phyloP scores from a whole-genome alignment of 1,140 invertebrate species.

The Drosophila varians region DNA sequence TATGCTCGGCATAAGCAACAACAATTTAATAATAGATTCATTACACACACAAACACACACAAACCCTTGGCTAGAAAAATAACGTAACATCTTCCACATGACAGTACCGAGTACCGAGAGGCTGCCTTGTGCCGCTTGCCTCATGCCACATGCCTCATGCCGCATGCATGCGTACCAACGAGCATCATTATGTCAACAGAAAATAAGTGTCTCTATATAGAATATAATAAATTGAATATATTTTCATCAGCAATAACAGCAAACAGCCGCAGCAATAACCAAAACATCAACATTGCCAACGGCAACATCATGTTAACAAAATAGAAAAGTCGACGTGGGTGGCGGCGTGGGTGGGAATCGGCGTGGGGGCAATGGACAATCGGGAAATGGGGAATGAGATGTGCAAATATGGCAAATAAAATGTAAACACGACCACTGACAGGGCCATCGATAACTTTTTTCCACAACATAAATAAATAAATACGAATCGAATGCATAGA shows the following conservation, averaged over 20 bases:
- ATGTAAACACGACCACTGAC: constrained; percentile 55
- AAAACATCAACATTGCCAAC: constrained; percentile 10
- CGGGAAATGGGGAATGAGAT: not conserved
- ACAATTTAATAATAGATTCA: constrained; percentile 82
- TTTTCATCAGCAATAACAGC: constrained; percentile 75
- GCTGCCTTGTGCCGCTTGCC: constrained; percentile 12
- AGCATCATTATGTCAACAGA: constrained; percentile 67
- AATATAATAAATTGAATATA: constrained; percentile 81
- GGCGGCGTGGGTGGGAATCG: not conserved
- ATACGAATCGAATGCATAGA: not conserved
- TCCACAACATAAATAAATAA: not conserved
- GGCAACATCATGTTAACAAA: constrained; percentile 72
- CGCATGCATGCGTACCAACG: constrained; percentile 38
- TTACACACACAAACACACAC: constrained; percentile 54
- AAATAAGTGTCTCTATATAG: constrained; percentile 75
- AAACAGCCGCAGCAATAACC: constrained; percentile 59
- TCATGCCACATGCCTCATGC: constrained; percentile 11
- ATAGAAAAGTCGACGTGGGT: constrained; percentile 41
- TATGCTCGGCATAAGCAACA: constrained; percentile 65
- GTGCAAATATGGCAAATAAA: constrained; percentile 53
- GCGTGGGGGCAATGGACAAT: not conserved
- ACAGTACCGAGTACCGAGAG: constrained; percentile 35
- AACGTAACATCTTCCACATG: constrained; percentile 48
- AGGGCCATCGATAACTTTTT: not conserved
- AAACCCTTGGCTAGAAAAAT: constrained; percentile 53